Evolutionary conservation across 2,113 vertebrate species (phyloP).

Genomic region (Strix aluco): DNA sequence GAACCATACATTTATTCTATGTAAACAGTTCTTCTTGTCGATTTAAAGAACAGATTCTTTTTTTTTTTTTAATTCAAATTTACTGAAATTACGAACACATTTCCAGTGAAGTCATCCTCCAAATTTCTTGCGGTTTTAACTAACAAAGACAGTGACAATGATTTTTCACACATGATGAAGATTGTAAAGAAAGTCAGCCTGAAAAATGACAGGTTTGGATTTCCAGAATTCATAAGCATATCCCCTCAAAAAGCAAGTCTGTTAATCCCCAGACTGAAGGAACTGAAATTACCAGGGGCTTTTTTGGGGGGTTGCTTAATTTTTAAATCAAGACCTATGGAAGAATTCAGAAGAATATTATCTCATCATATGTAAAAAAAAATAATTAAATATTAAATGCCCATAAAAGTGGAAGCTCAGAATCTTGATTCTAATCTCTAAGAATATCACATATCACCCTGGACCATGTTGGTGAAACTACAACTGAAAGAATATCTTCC

Average conservation of each 20-base stretch:
- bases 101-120: not conserved
- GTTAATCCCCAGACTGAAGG: not conserved
- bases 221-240: not conserved
- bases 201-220: not conserved
- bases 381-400: too few relatives aligned
- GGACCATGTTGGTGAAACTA: not conserved
- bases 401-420: not conserved
- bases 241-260: not conserved
- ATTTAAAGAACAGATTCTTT: not conserved
- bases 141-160: not conserved
- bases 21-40: not conserved
- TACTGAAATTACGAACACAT: not conserved
- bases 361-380: not conserved
- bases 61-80: not conserved
- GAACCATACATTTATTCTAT: not conserved
- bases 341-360: not conserved
- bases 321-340: not conserved
- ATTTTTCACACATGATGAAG: not conserved
- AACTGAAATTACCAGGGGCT: not conserved
- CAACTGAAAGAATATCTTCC: not conserved
- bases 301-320: rapidly evolving
- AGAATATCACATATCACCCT: not conserved
- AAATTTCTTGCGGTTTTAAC: not conserved
- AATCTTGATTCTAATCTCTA: not conserved
- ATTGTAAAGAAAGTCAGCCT: not conserved